Percentiles rank a stretch among this genome's conserved stretches.
phyloP scores from a whole-genome alignment of 2,113 vertebrate species.

The Callithrix jacchus region DNA sequence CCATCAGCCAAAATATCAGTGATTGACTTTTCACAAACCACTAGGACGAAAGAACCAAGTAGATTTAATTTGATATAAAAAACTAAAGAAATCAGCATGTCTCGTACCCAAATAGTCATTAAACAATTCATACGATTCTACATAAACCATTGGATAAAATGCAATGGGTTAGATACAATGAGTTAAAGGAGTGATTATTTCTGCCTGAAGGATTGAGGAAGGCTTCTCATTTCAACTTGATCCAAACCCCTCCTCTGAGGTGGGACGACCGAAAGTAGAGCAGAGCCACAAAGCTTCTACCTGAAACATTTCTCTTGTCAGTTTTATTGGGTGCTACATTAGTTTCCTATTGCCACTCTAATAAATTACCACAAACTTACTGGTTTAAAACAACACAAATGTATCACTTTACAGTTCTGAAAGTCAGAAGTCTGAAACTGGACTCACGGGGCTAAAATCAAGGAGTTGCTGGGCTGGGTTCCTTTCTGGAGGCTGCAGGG shows the following conservation, averaged over 20 bases:
- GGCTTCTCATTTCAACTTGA: not conserved
- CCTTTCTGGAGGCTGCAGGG: not conserved
- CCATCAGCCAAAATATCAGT: not conserved
- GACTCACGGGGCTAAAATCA: not conserved
- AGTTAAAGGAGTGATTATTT: not conserved
- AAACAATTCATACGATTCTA: not conserved
- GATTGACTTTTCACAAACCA: not conserved
- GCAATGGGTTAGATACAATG: not conserved
- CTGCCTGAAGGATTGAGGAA: not conserved
- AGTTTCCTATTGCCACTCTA: not conserved
- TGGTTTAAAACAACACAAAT: not conserved
- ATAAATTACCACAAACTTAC: not conserved
- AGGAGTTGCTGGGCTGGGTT: not conserved
- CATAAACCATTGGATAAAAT: not conserved
- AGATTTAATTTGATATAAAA: not conserved
- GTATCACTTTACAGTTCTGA: not conserved
- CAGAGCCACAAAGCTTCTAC: not conserved
- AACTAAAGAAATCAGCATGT: not conserved
- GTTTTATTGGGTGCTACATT: not conserved
- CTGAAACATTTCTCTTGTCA: not conserved
- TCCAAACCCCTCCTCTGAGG: not conserved
- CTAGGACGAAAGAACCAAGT: not conserved
- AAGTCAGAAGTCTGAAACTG: not conserved
- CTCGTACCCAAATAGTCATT: not conserved
- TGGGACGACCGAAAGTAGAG: not conserved